Percentiles rank a stretch among this genome's conserved stretches.
Conservation (phyloP, 1,140 invertebrate genomes). For the Trachelipus rathkii region DNA sequence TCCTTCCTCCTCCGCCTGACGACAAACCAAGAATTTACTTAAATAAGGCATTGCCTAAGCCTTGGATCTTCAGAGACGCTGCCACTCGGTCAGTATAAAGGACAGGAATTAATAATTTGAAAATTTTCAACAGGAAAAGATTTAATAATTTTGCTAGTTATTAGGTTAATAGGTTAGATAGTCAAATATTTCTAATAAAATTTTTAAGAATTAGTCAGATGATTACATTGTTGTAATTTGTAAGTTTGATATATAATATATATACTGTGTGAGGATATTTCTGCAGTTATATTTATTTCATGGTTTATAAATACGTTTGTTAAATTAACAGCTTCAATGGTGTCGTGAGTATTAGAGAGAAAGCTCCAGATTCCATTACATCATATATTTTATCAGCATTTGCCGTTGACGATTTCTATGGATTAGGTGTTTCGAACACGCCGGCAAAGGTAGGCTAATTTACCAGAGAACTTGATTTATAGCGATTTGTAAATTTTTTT, state of each 20-base stretch:
- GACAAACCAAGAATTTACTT: slow-evolving; percentile 70
- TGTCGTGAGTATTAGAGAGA: slow-evolving; percentile 51
- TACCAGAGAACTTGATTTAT: background rate
- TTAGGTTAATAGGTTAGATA: too few relatives aligned
- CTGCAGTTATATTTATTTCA: too few relatives aligned
- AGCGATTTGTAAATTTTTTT: too few relatives aligned
- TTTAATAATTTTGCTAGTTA: too few relatives aligned
- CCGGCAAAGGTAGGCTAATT: background rate
- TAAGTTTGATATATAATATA: too few relatives aligned
- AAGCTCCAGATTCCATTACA: slow-evolving; percentile 82
- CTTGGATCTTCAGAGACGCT: slow-evolving; percentile 80
- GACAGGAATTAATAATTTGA: background rate
- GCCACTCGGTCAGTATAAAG: slow-evolving; percentile 52
- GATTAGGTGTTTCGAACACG: slow-evolving; percentile 55
- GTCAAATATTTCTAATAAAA: too few relatives aligned
- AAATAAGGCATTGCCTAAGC: slow-evolving; percentile 65
- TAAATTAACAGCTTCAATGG: slow-evolving; percentile 39
- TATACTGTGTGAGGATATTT: too few relatives aligned
- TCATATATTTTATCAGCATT: slow-evolving; percentile 91
- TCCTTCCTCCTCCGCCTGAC: slow-evolving; percentile 71
- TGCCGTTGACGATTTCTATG: slow-evolving; percentile 62
- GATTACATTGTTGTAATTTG: too few relatives aligned
- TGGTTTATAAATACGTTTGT: too few relatives aligned
- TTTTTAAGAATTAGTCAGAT: too few relatives aligned
- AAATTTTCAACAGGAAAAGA: too few relatives aligned